Conservation (phyloP, 2,888 invertebrate genomes). For the Saturnia japonica region DNA sequence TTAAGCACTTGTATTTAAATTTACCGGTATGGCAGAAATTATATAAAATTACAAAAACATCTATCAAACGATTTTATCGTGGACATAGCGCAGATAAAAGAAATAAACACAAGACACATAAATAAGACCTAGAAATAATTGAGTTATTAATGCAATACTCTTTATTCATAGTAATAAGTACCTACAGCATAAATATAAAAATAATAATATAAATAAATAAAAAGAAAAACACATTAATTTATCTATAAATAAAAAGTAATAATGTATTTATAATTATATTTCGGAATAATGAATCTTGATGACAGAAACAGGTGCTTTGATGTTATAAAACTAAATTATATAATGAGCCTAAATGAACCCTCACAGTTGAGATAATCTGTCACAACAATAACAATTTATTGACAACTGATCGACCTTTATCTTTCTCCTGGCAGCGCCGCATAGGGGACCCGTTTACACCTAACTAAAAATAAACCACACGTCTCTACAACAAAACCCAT, state of each 20-base stretch:
- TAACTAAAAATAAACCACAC: constrained; percentile 57
- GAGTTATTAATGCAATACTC: no score
- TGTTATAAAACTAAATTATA: constrained; percentile 44
- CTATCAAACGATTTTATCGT: no score
- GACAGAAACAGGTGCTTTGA: constrained; percentile 25
- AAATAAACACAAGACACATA: no score
- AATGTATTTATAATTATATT: constrained; percentile 1
- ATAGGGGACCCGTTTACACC: constrained; percentile 47
- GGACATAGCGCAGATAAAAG: no score
- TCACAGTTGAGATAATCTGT: constrained; percentile 50
- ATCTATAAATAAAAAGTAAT: not conserved
- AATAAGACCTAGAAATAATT: no score
- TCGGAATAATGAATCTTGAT: not conserved
- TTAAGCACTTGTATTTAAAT: no score
- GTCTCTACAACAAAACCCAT: constrained; percentile 55
- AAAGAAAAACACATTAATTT: not conserved
- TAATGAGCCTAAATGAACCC: constrained; percentile 37
- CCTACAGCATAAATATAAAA: no score
- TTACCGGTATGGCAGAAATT: no score
- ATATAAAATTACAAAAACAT: no score
- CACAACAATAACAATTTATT: constrained; percentile 69
- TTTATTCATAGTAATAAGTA: no score
- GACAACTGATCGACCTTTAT: constrained; percentile 54
- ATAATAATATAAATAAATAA: no score
- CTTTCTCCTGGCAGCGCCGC: constrained; percentile 24